Percentiles rank a stretch among this genome's conserved stretches.
These are phyloP conservation scores for Quadriops clusia DNA, from an alignment of 2,888 invertebrate species.

Conservation along the genomic window DNA sequence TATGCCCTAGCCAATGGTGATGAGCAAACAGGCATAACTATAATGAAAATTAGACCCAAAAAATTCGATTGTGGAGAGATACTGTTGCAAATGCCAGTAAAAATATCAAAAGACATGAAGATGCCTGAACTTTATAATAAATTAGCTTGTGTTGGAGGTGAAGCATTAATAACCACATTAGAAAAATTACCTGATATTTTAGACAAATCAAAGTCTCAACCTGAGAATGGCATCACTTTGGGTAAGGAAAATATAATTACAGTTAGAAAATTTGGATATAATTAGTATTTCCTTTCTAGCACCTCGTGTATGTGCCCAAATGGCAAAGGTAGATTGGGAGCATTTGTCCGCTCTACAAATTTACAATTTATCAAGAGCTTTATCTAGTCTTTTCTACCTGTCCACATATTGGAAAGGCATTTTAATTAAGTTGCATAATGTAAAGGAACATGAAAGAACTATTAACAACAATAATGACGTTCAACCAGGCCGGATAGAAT, in stretches of 20 bases:
- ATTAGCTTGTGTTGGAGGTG: constrained; percentile 57
- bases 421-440: constrained; percentile 49
- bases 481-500: constrained; percentile 48
- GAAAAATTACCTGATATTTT: constrained; percentile 48
- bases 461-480: constrained; percentile 6
- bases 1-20: constrained; percentile 79
- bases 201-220: constrained; percentile 47
- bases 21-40: constrained; percentile 64
- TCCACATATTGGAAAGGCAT: constrained; percentile 49
- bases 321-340: constrained; percentile 56
- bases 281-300: constrained; percentile 42
- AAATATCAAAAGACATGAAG: constrained; percentile 45
- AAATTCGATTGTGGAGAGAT: constrained; percentile 73
- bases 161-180: constrained; percentile 52
- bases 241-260: constrained; percentile 45
- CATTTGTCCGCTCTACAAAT: constrained; percentile 50
- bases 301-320: constrained; percentile 53
- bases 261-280: constrained; percentile 1
- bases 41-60: constrained; percentile 76
- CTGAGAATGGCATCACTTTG: constrained; percentile 49
- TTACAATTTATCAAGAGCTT: constrained; percentile 59
- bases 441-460: constrained; percentile 20
- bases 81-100: constrained; percentile 44
- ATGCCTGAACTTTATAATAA: constrained; percentile 52
- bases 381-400: constrained; percentile 51